These are phyloP conservation scores for Tetragonisca angustula DNA, from an alignment of 2,888 invertebrate species.

Conservation along the genomic window DNA sequence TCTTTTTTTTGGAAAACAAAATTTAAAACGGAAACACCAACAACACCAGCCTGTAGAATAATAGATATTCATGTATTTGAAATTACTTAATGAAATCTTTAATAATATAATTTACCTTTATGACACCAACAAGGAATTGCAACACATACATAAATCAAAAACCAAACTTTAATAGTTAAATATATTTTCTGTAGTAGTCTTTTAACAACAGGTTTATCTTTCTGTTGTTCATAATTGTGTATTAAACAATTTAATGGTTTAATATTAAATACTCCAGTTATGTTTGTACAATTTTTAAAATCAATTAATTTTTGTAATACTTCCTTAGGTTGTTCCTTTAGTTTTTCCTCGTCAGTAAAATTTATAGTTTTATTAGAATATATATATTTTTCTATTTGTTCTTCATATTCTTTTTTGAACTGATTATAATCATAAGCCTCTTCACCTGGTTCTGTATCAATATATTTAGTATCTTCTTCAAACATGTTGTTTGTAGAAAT, in stretches of 20 bases:
- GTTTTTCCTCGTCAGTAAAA: constrained; percentile 81
- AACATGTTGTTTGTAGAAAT: neutral
- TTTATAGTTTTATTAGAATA: constrained; percentile 82
- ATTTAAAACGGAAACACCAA: constrained; percentile 85
- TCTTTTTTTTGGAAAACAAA: constrained; percentile 86
- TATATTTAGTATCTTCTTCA: neutral
- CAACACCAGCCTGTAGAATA: constrained; percentile 87
- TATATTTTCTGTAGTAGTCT: constrained; percentile 76
- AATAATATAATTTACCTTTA: constrained; percentile 78
- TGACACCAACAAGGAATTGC: constrained; percentile 85
- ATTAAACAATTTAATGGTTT: constrained; percentile 82
- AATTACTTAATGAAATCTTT: neutral
- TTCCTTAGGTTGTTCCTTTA: constrained; percentile 80
- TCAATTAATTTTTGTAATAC: constrained; percentile 80
- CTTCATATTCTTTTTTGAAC: constrained; percentile 84
- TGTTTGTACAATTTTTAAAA: constrained; percentile 84
- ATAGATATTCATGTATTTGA: neutral
- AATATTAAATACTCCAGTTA: constrained; percentile 82
- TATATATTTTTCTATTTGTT: constrained; percentile 79
- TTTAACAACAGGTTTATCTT: constrained; percentile 64
- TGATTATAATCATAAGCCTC: constrained; percentile 83
- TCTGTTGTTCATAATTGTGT: constrained; percentile 79
- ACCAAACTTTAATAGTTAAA: constrained; percentile 83
- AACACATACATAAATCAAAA: constrained; percentile 83
- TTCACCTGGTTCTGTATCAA: constrained; percentile 43